Base-by-base conservation (phyloP, 2,888 invertebrate genomes). In the Clepsis dumicolana region DNA sequence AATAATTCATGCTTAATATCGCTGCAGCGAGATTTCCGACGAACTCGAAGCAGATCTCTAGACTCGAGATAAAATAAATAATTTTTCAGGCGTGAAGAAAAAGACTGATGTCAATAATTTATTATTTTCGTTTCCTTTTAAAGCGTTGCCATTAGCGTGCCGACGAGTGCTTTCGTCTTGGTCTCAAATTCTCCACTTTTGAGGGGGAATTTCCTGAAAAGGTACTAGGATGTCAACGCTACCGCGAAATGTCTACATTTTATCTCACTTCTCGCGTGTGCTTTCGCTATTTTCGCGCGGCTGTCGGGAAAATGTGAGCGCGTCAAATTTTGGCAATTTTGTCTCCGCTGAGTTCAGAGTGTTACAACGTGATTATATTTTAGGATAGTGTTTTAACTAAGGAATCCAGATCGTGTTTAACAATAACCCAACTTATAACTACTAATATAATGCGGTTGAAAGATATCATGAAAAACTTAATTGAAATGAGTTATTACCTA, bases 111-210 rank as follows among this genome's bases (percentile, higher is more conserved):
- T 89, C 89, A 90, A 91, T 90, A 90, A 90, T 87, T 88, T 88
- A 89, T 91, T 89, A 89, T 90, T 88, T 90, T 90, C 86, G 81
- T 86, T 89, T 86, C 86, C 86, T 86, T 86, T 85, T 83, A 88
- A 89, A 89, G 84, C 82, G 85, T 82, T 72, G 85, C 89, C 88
- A 90, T 91, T 90, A 91, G 85, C 82, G 83, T 75, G 77, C 74
- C 78, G 83, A 73, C 82, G 87, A 88, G 89, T 87, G 88, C 86
- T 86, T 75, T 79, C 74, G 78, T 78, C 79, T 75, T 73, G 72
- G 80, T 81, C 82, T 83, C 81, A 79, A 85, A 88, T 84, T 84
- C 86, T 85, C 78, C 79, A 75, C 79, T 82, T 78, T 76, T 75
- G 80, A 84, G 79, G 78, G 71, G 79, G 85, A 83, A 79, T 82